Evolutionary conservation across 1,140 invertebrate genomes (phyloP).

Genomic region (Aradophagus sp.): DNA sequence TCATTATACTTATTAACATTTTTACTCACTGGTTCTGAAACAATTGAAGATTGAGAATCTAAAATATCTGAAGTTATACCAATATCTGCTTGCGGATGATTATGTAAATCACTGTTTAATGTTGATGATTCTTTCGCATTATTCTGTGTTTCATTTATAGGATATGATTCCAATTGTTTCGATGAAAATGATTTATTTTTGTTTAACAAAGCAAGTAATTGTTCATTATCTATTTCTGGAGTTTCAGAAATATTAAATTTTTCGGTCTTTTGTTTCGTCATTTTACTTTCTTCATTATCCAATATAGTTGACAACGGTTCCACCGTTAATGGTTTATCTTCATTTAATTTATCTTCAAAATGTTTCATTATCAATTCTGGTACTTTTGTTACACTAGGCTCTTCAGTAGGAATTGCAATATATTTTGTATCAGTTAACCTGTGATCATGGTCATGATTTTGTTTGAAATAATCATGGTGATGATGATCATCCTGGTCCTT

Average conservation of each 20-base stretch:
- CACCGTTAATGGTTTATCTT: slow-evolving; percentile 19
- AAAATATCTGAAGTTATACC: slow-evolving; percentile 21
- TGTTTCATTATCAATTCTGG: not conserved
- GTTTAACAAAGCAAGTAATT: slow-evolving; percentile 37
- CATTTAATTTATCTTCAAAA: slow-evolving; percentile 1
- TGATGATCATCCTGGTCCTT: too few relatives aligned
- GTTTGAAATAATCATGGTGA: slow-evolving; percentile 4
- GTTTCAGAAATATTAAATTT: slow-evolving; percentile 10
- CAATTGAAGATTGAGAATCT: slow-evolving; percentile 56
- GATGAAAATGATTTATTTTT: slow-evolving; percentile 19
- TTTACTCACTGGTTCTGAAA: slow-evolving; percentile 63
- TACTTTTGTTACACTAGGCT: too few relatives aligned
- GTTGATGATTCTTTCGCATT: slow-evolving; percentile 21
- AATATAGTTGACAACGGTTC: slow-evolving; percentile 24
- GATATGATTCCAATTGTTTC: slow-evolving; percentile 6
- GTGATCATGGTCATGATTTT: slow-evolving; percentile 28
- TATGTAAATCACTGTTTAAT: not conserved
- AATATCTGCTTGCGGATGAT: slow-evolving; percentile 37
- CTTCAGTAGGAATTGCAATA: too few relatives aligned
- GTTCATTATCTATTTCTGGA: slow-evolving; percentile 45
- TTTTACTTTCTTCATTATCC: not conserved
- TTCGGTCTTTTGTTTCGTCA: slow-evolving; percentile 9
- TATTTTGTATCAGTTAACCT: too few relatives aligned
- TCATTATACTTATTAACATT: slow-evolving; percentile 59
- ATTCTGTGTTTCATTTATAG: slow-evolving; percentile 9